Evolutionary conservation across 2,113 vertebrate genomes (phyloP).

Genomic region (Tautogolabrus adspersus): DNA sequence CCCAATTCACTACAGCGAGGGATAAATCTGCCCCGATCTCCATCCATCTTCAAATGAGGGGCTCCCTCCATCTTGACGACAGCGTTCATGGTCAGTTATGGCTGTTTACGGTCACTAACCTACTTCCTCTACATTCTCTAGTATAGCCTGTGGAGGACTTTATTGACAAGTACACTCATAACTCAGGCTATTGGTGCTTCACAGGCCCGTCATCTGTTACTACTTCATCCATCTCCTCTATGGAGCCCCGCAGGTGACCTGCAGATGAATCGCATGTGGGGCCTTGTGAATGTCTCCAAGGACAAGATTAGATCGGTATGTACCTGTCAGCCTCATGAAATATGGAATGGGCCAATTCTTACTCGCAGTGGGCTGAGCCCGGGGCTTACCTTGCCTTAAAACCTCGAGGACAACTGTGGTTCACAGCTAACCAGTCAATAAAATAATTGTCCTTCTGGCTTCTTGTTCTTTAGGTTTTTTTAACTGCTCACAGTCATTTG

Average conservation of each 20-base stretch:
- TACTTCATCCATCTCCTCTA: slow-evolving; percentile 73
- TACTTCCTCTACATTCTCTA: slow-evolving; percentile 25
- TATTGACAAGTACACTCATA: slow-evolving; percentile 67
- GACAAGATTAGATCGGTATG: slow-evolving; percentile 80
- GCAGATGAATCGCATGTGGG: slow-evolving; percentile 73
- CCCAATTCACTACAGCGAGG: slow-evolving; percentile 35
- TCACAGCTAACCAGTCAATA: slow-evolving; percentile 23
- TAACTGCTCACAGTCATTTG: neutral
- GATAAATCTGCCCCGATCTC: slow-evolving; percentile 51
- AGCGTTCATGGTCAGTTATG: slow-evolving; percentile 57
- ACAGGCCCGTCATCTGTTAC: slow-evolving; percentile 66
- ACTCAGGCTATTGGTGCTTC: slow-evolving; percentile 60
- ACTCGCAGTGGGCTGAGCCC: slow-evolving; percentile 48
- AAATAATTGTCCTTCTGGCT: slow-evolving; percentile 18
- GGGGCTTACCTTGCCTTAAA: slow-evolving; percentile 42
- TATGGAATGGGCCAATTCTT: slow-evolving; percentile 66
- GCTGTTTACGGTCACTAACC: slow-evolving; percentile 59
- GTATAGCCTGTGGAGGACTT: slow-evolving; percentile 54
- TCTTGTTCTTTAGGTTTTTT: neutral
- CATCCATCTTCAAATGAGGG: slow-evolving; percentile 38
- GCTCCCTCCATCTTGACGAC: slow-evolving; percentile 31
- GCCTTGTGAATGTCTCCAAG: slow-evolving; percentile 74
- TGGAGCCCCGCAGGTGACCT: slow-evolving; percentile 72
- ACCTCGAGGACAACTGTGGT: slow-evolving; percentile 29
- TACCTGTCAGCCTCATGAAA: slow-evolving; percentile 79